A percentile compares a stretch with the other conserved stretches of the same genome.
These are phyloP conservation scores for Scatophagus argus DNA, from an alignment of 2,113 vertebrate genomes.

Conservation along the genomic window DNA sequence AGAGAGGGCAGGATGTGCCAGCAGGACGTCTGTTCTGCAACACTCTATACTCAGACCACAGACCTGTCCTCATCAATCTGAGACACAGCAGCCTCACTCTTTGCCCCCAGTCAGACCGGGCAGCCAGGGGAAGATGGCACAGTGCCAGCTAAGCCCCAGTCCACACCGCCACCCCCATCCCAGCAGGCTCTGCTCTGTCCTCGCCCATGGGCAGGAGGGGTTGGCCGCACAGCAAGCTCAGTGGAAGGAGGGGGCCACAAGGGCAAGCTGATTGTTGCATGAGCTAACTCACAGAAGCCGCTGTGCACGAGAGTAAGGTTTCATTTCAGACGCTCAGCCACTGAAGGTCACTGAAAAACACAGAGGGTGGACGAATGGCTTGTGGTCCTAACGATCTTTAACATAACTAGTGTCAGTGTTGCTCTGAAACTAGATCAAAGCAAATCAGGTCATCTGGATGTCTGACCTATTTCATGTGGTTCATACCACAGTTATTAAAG, in stretches of 20 bases:
- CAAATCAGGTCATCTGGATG: slow-evolving; percentile 72
- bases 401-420: slow-evolving; percentile 31
- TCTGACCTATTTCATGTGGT: slow-evolving; percentile 73
- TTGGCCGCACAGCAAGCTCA: slow-evolving; percentile 66
- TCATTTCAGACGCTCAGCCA: slow-evolving; percentile 42
- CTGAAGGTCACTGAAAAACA: slow-evolving; percentile 67
- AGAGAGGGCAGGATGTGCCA: slow-evolving; percentile 83
- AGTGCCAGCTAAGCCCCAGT: slow-evolving; percentile 65
- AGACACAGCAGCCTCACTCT: slow-evolving; percentile 76
- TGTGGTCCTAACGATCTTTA: slow-evolving; percentile 52
- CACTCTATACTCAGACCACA: slow-evolving; percentile 78
- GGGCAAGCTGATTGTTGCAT: slow-evolving; percentile 70
- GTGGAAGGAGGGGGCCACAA: slow-evolving; percentile 67
- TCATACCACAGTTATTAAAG: slow-evolving; percentile 33
- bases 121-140: slow-evolving; percentile 67
- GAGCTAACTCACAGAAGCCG: slow-evolving; percentile 58
- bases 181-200: slow-evolving; percentile 77
- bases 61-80: slow-evolving; percentile 84
- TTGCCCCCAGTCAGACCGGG: slow-evolving; percentile 76
- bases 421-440: slow-evolving; percentile 61
- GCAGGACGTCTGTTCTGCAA: slow-evolving; percentile 78
- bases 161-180: slow-evolving; percentile 25
- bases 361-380: slow-evolving; percentile 39
- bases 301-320: slow-evolving; percentile 45
- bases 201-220: slow-evolving; percentile 74